These are phyloP conservation scores for Cabera pusaria DNA, from an alignment of 2,888 invertebrate species.

Conservation along the genomic window DNA sequence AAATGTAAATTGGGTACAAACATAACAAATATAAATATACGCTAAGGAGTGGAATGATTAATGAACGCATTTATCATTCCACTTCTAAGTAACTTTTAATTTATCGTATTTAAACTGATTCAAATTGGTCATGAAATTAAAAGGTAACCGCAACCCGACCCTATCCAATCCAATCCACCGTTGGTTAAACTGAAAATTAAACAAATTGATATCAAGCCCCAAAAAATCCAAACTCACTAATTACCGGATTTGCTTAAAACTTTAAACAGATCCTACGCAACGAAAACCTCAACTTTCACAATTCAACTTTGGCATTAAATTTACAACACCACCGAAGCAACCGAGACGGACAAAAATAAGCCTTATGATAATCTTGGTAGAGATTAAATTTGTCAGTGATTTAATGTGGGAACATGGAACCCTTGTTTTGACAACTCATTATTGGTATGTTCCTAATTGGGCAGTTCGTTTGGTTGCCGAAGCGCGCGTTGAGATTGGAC, in stretches of 20 bases:
- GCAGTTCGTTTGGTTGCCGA: constrained; percentile 42
- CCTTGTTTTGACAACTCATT: constrained; percentile 81
- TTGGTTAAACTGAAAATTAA: constrained; percentile 23
- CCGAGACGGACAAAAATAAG: constrained; percentile 34
- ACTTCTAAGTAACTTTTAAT: too few species aligned
- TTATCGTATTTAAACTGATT: too few species aligned
- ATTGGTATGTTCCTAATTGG: constrained; percentile 75
- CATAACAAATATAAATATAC: too few species aligned
- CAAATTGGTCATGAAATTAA: constrained; percentile 6
- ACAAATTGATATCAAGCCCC: constrained; percentile 33
- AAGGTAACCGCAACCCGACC: constrained; percentile 6
- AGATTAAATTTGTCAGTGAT: constrained; percentile 29
- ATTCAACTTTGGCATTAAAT: constrained; percentile 76
- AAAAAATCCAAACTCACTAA: constrained; percentile 58
- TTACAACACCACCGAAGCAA: constrained; percentile 36
- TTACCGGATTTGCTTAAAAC: constrained; percentile 71
- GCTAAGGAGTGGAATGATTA: too few species aligned
- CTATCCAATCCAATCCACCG: constrained; percentile 9
- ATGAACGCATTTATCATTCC: too few species aligned
- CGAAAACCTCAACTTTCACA: constrained; percentile 69
- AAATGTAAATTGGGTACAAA: too few species aligned
- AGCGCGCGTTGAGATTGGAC: constrained; percentile 41
- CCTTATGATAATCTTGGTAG: constrained; percentile 40
- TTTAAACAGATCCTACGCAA: constrained; percentile 69
- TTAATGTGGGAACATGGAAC: constrained; percentile 41